Base-by-base conservation (phyloP, 2,797 vertebrate species). In the Leptatherina wallacei region DNA sequence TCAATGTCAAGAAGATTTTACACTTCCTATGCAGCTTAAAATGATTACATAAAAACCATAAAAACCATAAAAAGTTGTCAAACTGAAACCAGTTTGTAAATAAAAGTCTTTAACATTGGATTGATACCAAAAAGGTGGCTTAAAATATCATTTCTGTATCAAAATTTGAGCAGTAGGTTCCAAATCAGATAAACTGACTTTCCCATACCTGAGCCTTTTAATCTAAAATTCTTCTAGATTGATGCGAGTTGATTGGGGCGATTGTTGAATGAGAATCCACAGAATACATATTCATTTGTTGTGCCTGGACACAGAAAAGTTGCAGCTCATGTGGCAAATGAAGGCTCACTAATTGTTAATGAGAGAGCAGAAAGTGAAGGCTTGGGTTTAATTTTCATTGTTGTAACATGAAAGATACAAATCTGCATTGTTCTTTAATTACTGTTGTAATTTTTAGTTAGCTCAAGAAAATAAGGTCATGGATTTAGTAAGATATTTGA, bases 401-500 rank as follows among this genome's bases (percentile, higher is more conserved):
- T 24, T 18, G 2, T 75, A 22, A 47, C 14, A 65, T 64, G 13
- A 13, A 69, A 52, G 49, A 8, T 71, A 38, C 6, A 61, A 27
- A 71, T 61, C 56, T 75, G 29, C 13, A 61, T 38, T 68, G 29
- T 58, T 68, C 11, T 55, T 9, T 33, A 40, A 70, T 69, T 24
- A 35, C 0, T 27, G 24, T 29, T 24, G 27, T 32, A 33, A 69
- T 47, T 71, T 27, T 35, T 16, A 16, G 69, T 79, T 22, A 42
- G 36, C 27, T 58, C 2, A 0, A 22, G 13, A 36, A 69, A 83
- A 81, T 38, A 38, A 67, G 61, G 57, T 78, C 69, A 63, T 51
- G 59, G 13, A 68, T 59, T 80, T 65, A 74, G 40, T 72, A 54
- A 89, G 89, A 86, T 77, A 83, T 85, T 71, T 81, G 29, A 76